phyloP scores from a whole-genome alignment of 2,888 invertebrate species.

The Thera britannica region DNA sequence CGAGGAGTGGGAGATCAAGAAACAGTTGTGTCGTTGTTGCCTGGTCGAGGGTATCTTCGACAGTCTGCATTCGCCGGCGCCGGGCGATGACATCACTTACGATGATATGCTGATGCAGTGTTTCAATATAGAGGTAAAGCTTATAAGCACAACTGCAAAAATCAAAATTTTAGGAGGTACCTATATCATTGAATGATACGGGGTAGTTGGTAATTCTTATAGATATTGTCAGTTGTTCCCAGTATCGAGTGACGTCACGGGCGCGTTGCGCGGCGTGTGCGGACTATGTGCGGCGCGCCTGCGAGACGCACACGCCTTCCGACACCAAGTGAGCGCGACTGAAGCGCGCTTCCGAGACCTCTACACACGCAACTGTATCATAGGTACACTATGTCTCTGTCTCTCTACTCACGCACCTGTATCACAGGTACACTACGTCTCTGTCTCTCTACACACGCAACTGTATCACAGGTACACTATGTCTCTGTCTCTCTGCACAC shows the following conservation, averaged over 20 bases:
- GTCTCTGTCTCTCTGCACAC: too few relatives aligned
- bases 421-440: too few relatives aligned
- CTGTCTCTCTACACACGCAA: too few relatives aligned
- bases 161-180: too few relatives aligned
- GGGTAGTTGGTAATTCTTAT: too few relatives aligned
- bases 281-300: not conserved
- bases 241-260: not conserved
- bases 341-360: not conserved
- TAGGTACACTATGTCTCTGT: not conserved
- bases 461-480: too few relatives aligned
- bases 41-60: slow-evolving; percentile 3
- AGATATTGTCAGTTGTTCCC: not conserved
- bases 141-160: not conserved
- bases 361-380: slow-evolving; percentile 2
- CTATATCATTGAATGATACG: too few relatives aligned
- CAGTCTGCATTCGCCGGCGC: not conserved
- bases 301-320: slow-evolving; percentile 1
- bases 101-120: not conserved
- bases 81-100: not conserved
- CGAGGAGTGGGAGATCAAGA: slow-evolving; percentile 3
- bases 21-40: slow-evolving; percentile 3
- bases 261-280: not conserved
- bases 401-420: too few relatives aligned
- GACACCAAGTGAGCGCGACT: not conserved
- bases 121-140: not conserved